Conservation (phyloP, 2,113 vertebrate genomes). For the Aphyosemion australe region DNA sequence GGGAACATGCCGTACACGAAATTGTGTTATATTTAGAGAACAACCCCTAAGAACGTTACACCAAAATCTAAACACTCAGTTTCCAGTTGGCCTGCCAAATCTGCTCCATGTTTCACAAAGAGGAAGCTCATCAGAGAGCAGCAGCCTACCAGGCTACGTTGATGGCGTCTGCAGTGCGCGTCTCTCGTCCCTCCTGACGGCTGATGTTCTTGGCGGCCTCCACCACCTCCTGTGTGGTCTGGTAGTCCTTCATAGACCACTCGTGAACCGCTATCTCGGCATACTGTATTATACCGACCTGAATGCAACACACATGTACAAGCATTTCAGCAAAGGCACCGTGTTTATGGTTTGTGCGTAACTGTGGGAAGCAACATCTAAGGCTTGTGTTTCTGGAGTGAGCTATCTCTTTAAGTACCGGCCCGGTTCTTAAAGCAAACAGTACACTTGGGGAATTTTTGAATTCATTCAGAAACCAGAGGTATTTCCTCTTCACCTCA, state of each 20-base stretch:
- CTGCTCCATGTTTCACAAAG: background rate
- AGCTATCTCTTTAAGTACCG: constrained; percentile 55
- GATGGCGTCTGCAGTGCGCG: constrained; percentile 89
- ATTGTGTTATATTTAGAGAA: constrained; percentile 30
- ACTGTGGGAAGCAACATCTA: constrained; percentile 27
- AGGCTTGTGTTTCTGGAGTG: constrained; percentile 34
- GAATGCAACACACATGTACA: constrained; percentile 26
- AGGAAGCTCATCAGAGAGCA: constrained; percentile 5
- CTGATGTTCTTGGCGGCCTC: constrained; percentile 92
- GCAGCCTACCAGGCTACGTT: constrained; percentile 85
- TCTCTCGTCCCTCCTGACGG: constrained; percentile 92
- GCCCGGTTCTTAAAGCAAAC: constrained; percentile 60
- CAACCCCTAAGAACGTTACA: constrained; percentile 18
- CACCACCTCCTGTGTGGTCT: constrained; percentile 85
- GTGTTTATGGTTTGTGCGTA: constrained; percentile 16
- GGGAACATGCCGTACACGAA: constrained; percentile 11
- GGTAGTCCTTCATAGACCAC: constrained; percentile 89
- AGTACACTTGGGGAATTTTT: constrained; percentile 58
- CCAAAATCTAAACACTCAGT: constrained; percentile 29
- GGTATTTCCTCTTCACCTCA: constrained; percentile 77
- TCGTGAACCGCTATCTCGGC: constrained; percentile 88
- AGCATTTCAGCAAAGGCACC: constrained; percentile 16
- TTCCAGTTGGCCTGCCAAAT: constrained; percentile 38
- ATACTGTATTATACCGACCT: constrained; percentile 95
- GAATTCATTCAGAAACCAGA: constrained; percentile 73